phyloP scores from a whole-genome alignment of 2,797 vertebrate genomes.

The Anguilla pacifica region DNA sequence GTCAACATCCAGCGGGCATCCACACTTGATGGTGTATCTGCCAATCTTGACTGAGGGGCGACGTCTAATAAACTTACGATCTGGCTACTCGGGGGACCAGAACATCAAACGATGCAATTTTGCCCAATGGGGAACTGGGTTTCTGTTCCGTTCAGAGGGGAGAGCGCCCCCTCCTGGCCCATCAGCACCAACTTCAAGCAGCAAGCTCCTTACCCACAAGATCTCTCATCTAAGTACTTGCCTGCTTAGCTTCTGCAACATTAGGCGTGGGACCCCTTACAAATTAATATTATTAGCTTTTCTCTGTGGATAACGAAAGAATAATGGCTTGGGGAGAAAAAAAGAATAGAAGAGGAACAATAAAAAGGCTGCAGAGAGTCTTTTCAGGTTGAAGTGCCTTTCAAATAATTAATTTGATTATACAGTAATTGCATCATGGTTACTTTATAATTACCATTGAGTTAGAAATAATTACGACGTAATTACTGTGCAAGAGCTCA shows the following conservation, averaged over 20 bases:
- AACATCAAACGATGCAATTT: too few species aligned
- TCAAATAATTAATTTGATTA: slow-evolving; percentile 14
- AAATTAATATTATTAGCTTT: background rate
- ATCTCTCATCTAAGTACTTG: background rate
- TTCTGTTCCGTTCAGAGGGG: background rate
- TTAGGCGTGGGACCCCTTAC: background rate
- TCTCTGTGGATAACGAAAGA: background rate
- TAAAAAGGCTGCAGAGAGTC: background rate
- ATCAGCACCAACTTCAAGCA: background rate
- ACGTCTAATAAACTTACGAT: too few species aligned
- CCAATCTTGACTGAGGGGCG: too few species aligned
- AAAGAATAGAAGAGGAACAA: background rate
- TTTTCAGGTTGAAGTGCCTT: background rate
- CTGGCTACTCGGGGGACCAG: too few species aligned
- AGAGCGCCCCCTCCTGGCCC: too few species aligned
- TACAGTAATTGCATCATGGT: slow-evolving; percentile 15
- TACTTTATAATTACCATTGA: slow-evolving; percentile 10
- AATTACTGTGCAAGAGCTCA: slow-evolving; percentile 14
- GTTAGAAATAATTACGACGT: background rate
- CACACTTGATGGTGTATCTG: too few species aligned
- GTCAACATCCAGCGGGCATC: too few species aligned
- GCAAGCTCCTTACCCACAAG: too few species aligned
- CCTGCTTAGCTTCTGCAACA: background rate
- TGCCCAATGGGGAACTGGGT: background rate
- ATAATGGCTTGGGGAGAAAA: background rate